Conservation (phyloP, 92 coral and sea anemone species). For the Epizoanthus fatuus region DNA sequence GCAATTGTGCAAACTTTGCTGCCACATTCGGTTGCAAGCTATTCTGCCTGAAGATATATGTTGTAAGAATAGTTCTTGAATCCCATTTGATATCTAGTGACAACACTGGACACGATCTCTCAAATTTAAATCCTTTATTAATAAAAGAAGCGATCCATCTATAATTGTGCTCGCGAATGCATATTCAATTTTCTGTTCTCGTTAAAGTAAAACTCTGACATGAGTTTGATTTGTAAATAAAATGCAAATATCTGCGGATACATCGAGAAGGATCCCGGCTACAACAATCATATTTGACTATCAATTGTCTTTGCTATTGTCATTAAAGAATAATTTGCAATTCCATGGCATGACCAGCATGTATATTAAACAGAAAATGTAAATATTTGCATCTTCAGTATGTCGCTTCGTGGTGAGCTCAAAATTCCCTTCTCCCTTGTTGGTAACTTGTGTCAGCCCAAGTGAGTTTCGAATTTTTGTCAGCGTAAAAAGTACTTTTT, state of each 20-base stretch:
- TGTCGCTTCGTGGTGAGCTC: not conserved
- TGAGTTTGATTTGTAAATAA: slow-evolving; percentile 1
- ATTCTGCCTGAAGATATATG: not conserved
- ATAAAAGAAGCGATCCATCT: not conserved
- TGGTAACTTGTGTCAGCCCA: no score
- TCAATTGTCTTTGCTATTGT: slow-evolving; percentile 27
- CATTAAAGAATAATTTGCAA: slow-evolving; percentile 12
- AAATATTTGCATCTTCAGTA: slow-evolving; percentile 11
- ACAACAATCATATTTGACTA: slow-evolving; percentile 18
- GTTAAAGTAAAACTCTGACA: not conserved
- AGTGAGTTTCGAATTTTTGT: no score
- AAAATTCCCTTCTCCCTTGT: not conserved
- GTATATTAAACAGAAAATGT: not conserved
- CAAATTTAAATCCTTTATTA: slow-evolving; percentile 6
- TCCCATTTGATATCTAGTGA: slow-evolving; percentile 18
- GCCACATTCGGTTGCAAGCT: not conserved
- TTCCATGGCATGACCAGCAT: not conserved
- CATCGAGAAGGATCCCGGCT: not conserved
- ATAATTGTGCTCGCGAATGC: not conserved
- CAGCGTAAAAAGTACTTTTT: no score
- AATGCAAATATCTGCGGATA: slow-evolving; percentile 27
- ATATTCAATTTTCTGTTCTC: not conserved
- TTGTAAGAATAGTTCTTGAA: slow-evolving; percentile 17
- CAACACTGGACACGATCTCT: slow-evolving; percentile 1
- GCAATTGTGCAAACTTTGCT: not conserved